Conservation (phyloP, 2,888 invertebrate genomes). For the Ganaspis brasiliensis region DNA sequence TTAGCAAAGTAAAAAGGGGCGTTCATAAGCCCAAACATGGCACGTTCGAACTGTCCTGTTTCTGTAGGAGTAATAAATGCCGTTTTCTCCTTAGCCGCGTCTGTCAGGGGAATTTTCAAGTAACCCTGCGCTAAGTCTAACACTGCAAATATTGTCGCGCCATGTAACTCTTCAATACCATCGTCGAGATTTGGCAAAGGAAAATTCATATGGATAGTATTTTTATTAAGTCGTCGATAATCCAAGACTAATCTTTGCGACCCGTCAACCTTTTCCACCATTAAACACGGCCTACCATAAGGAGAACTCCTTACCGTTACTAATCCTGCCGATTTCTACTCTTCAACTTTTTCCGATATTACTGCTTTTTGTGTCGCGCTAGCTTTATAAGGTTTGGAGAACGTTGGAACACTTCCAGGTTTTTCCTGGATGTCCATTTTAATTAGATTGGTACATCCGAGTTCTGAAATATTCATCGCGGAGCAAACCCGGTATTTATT, state of each 20-base stretch:
- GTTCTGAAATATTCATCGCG: too few species aligned
- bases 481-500: background rate
- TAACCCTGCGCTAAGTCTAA: constrained; percentile 48
- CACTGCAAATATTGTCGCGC: constrained; percentile 51
- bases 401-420: constrained; percentile 4
- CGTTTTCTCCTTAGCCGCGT: constrained; percentile 44
- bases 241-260: constrained; percentile 48
- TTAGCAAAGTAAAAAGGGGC: constrained; percentile 64
- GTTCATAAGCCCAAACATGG: constrained; percentile 68
- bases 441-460: background rate
- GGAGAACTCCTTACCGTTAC: constrained; percentile 48
- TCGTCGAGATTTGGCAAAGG: constrained; percentile 51
- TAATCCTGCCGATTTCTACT: constrained; percentile 51
- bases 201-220: constrained; percentile 54
- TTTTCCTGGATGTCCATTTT: background rate
- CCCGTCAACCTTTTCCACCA: constrained; percentile 46
- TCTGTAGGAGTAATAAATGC: constrained; percentile 60
- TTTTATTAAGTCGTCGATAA: constrained; percentile 50
- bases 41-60: constrained; percentile 40
- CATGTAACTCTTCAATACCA: constrained; percentile 53
- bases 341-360: constrained; percentile 46
- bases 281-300: constrained; percentile 50
- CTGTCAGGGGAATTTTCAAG: constrained; percentile 44
- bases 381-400: constrained; percentile 45
- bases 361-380: constrained; percentile 47